phyloP scores from a whole-genome alignment of 2,888 invertebrate species.

The Drosophila borealis region DNA sequence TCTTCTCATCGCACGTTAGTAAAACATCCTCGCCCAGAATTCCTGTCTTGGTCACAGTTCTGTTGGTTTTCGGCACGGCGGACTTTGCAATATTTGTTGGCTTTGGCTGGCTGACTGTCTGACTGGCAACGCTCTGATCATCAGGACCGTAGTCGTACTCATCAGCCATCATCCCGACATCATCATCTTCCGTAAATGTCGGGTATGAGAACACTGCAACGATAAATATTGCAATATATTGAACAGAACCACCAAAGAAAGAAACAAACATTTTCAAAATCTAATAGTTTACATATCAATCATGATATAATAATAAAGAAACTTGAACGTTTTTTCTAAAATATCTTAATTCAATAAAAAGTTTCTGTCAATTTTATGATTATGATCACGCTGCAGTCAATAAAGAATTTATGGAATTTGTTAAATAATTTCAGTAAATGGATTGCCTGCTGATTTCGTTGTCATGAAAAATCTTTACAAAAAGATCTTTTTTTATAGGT shows the following conservation, averaged over 20 bases:
- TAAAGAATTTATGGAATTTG: too few species aligned
- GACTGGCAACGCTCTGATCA: slow-evolving; percentile 42
- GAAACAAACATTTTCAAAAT: too few species aligned
- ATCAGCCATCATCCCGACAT: slow-evolving; percentile 45
- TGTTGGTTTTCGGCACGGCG: slow-evolving; percentile 1
- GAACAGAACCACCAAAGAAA: too few species aligned
- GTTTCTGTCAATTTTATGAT: too few species aligned
- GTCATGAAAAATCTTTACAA: not conserved
- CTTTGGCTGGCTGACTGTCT: slow-evolving; percentile 40
- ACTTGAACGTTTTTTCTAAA: not conserved
- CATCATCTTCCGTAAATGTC: slow-evolving; percentile 6
- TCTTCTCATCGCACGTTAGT: slow-evolving; percentile 44
- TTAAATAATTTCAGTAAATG: not conserved
- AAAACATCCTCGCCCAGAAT: slow-evolving; percentile 56
- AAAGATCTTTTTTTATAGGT: not conserved
- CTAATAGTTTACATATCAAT: too few species aligned
- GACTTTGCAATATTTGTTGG: slow-evolving; percentile 7
- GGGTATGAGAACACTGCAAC: slow-evolving; percentile 42
- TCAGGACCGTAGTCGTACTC: slow-evolving; percentile 55
- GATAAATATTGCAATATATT: not conserved
- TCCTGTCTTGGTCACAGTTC: slow-evolving; percentile 37
- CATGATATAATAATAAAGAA: not conserved
- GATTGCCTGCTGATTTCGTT: not conserved
- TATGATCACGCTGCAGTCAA: too few species aligned
- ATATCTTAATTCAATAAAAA: not conserved